A percentile compares a stretch with the other conserved stretches of the same genome.
Evolutionary conservation across 2,113 vertebrate species (phyloP).

Genomic region (Vicugna pacos): DNA sequence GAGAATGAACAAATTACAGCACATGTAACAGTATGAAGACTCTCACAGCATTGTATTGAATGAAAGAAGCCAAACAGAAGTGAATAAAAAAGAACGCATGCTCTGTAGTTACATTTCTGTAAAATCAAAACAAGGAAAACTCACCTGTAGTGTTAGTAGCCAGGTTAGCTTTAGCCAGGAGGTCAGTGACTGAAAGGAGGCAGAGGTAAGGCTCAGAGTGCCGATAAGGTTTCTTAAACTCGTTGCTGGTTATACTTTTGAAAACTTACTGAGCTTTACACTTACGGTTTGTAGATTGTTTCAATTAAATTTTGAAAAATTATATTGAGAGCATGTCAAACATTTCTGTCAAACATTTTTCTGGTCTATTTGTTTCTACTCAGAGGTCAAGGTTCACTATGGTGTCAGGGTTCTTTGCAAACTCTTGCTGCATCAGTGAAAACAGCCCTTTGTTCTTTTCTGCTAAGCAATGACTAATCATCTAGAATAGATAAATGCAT

Average conservation of each 20-base stretch:
- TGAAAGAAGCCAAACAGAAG: slow-evolving; percentile 21
- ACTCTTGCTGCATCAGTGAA: background rate
- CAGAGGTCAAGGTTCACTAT: background rate
- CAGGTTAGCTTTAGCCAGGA: background rate
- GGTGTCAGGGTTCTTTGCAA: background rate
- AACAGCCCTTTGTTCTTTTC: background rate
- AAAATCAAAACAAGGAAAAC: background rate
- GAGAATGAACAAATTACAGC: background rate
- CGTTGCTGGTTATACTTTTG: background rate
- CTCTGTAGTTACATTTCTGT: background rate
- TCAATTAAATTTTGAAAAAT: background rate
- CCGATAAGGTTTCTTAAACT: background rate
- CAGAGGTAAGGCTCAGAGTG: background rate
- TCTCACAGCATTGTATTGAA: background rate
- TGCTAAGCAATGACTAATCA: background rate
- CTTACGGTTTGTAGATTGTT: background rate
- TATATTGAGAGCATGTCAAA: background rate
- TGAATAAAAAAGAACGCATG: background rate
- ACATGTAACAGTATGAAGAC: background rate
- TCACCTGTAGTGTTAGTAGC: background rate
- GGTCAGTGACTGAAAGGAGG: background rate
- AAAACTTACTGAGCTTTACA: background rate
- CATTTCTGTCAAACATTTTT: background rate
- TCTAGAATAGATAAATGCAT: background rate
- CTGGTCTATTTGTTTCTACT: background rate